Conservation (phyloP, 2,113 vertebrate species). For the Meriones unguiculatus region DNA sequence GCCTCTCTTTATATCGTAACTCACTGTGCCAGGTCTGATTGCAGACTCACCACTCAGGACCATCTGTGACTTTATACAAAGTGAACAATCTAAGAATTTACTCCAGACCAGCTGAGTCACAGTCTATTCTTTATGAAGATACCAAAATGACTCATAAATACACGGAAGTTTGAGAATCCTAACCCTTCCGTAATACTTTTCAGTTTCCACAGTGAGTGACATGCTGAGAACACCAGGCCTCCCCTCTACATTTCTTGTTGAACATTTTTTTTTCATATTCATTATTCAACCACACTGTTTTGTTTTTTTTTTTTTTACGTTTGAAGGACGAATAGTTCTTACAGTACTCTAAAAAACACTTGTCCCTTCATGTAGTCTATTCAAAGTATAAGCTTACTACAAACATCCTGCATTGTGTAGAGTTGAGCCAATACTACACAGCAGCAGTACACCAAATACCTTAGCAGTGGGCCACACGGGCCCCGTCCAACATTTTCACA, state of each 20-base stretch:
- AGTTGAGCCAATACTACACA: slow-evolving; percentile 51
- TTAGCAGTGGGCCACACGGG: background rate
- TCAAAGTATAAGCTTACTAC: background rate
- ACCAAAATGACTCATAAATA: background rate
- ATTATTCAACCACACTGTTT: slow-evolving; percentile 3
- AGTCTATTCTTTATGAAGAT: background rate
- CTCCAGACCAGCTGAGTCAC: background rate
- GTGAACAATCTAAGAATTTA: background rate
- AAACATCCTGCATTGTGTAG: background rate
- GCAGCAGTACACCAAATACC: slow-evolving; percentile 63
- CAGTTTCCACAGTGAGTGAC: background rate
- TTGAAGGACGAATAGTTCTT: background rate
- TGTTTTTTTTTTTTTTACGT: background rate
- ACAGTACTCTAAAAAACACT: background rate
- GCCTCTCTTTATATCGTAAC: background rate
- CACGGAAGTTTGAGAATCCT: background rate
- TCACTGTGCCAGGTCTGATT: background rate
- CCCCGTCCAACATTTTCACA: slow-evolving; percentile 68
- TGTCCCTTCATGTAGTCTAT: slow-evolving; percentile 53
- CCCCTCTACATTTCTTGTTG: background rate
- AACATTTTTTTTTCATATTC: background rate
- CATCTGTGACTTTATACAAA: background rate
- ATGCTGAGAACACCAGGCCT: background rate
- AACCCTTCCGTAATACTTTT: background rate
- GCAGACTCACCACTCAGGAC: background rate